These are phyloP conservation scores for Apodemus sylvaticus DNA, from an alignment of 2,113 vertebrate genomes.

Conservation along the genomic window DNA sequence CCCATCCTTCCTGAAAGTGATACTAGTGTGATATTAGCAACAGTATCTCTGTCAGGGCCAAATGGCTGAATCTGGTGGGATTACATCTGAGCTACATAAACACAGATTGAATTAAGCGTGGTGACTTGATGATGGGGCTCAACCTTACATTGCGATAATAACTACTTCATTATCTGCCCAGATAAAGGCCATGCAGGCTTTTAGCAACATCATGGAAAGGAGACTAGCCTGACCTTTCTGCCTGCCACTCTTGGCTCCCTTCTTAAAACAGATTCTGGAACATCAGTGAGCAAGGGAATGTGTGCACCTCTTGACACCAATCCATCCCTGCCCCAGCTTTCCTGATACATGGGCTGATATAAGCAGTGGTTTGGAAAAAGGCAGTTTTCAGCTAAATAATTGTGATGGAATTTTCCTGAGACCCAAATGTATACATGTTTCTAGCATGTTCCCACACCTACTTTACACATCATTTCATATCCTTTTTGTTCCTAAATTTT, in stretches of 20 bases:
- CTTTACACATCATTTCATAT: slow-evolving; percentile 20
- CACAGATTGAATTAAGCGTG: slow-evolving; percentile 75
- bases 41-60: neutral
- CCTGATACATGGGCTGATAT: neutral
- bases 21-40: slow-evolving; percentile 72
- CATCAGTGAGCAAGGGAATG: neutral
- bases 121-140: slow-evolving; percentile 64
- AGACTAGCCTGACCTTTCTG: neutral
- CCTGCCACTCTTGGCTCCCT: slow-evolving; percentile 28
- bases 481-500: slow-evolving; percentile 39
- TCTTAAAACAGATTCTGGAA: slow-evolving; percentile 60
- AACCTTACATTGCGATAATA: slow-evolving; percentile 75
- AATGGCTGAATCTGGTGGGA: slow-evolving; percentile 70
- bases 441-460: neutral
- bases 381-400: neutral
- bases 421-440: slow-evolving; percentile 28
- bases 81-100: slow-evolving; percentile 74
- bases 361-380: slow-evolving; percentile 3
- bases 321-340: neutral
- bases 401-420: neutral
- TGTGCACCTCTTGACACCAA: neutral
- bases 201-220: slow-evolving; percentile 66
- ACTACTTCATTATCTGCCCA: slow-evolving; percentile 76
- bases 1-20: slow-evolving; percentile 76
- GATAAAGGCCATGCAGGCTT: slow-evolving; percentile 74